Evolutionary conservation across 2,888 invertebrate genomes (phyloP), one percentile per base, ranked within the genome.

Genomic region (Cosmia pyralina): DNA sequence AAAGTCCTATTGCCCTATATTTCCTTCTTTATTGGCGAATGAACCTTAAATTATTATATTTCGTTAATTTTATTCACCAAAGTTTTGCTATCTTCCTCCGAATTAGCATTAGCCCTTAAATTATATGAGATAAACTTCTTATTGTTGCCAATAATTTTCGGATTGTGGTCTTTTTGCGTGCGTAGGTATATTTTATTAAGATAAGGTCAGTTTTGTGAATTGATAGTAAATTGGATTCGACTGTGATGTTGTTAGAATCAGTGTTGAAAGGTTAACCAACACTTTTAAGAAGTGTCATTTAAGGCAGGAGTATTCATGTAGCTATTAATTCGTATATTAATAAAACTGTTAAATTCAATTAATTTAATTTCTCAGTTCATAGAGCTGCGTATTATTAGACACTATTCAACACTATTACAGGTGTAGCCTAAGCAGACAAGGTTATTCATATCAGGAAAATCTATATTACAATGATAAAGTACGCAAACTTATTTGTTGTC

Each of bases 31-130:
- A 88, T 82, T 78, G 77, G 60, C 57, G 67, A 83, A 75, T 81
- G 81, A 79, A 83, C 78, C 77, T 77, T 69, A 85, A 85, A 88
- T 86, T 87, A 85, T 87, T 88, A 87, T 87, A 87, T 87, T 86
- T 85, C 72, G 84, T 84, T 80, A 84, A 85, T 84, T 90, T 88
- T 84, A 86, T 85, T 78, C 66, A 68, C 72, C 57, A 85, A 88
- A 89, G 66, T 88, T 88, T 71, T 71, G 60, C 66, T 72, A 81
- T 81, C 72, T 77, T 63, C 68, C 44, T 72, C 75, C n/a, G 79
- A 87, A 89, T 89, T 87, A 79, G 81, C 85, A 86, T 86, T 85
- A 83, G 78, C 78, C 80, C 85, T 78, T 73, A 71, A 82, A 82
- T 80, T 69, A 75, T 77, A 69, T 53, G 73, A 84, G 76, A 84